Percentiles rank a stretch among this genome's conserved stretches.
Conservation (phyloP, 2,113 vertebrate species). For the Gadus macrocephalus region DNA sequence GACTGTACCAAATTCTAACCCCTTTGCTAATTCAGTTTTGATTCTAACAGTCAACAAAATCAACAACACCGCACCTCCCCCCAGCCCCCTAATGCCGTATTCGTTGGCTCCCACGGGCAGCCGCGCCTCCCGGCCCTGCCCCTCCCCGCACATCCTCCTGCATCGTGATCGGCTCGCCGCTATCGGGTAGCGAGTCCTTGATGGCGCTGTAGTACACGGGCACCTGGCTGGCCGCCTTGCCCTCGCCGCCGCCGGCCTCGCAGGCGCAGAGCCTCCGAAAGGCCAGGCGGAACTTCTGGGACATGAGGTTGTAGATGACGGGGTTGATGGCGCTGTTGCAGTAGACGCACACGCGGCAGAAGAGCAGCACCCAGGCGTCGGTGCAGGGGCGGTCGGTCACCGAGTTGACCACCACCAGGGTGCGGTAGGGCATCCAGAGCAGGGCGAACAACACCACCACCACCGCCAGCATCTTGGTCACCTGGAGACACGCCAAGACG, state of each 20-base stretch:
- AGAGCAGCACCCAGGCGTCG: slow-evolving; percentile 82
- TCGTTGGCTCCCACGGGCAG: slow-evolving; percentile 37
- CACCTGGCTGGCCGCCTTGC: slow-evolving; percentile 30
- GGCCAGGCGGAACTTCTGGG: slow-evolving; percentile 80
- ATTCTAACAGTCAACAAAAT: not conserved
- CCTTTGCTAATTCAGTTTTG: too few species aligned
- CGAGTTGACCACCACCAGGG: slow-evolving; percentile 83
- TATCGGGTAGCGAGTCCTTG: slow-evolving; percentile 69
- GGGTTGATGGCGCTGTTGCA: slow-evolving; percentile 84
- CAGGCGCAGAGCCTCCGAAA: slow-evolving; percentile 77
- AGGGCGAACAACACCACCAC: slow-evolving; percentile 81
- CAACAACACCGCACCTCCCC: not conserved
- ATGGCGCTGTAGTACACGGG: slow-evolving; percentile 70
- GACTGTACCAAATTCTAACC: not conserved
- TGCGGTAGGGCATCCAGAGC: slow-evolving; percentile 84
- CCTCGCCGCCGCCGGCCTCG: slow-evolving; percentile 33
- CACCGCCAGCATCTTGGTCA: slow-evolving; percentile 84
- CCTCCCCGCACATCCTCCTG: slow-evolving; percentile 64
- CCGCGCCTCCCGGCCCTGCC: slow-evolving; percentile 32
- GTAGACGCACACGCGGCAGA: slow-evolving; percentile 83
- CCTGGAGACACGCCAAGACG: slow-evolving; percentile 52
- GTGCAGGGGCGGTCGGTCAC: slow-evolving; percentile 79
- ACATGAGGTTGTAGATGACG: slow-evolving; percentile 85
- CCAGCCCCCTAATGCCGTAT: slow-evolving; percentile 39
- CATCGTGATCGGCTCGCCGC: slow-evolving; percentile 57